Base-by-base conservation (phyloP, 1,140 invertebrate species). In the Drosophila carrolli region DNA sequence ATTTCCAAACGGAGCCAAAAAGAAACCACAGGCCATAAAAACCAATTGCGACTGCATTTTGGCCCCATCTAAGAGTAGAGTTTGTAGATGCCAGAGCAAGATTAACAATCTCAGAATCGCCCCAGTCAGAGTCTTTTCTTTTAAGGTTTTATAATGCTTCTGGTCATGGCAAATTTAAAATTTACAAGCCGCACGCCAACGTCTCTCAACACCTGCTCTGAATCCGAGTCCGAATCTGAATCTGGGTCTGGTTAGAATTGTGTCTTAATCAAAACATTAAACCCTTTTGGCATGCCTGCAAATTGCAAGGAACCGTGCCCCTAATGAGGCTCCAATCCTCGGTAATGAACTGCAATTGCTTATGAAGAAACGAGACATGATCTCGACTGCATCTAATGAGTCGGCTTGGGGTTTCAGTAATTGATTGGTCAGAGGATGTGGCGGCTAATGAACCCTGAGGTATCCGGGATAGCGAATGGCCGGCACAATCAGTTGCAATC, bases 191-290 rank as follows among this genome's bases (percentile, higher is more conserved):
- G 53, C 71, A 80, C 58, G 72, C 61, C 76, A 68, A 47, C 35
- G 43, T 46, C 65, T 57, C 37, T 54, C 57, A 78, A 72, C 83
- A 83, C 75, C 82, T 78, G 75, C 70, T 57, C 56, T 32, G 14
- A 13, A 44, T 16, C 56, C n/a, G 16, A 27, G 38, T 51, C 43
- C 7, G 8, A 32, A 32, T 32, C 29, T 32, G 29, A 32, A 32
- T 32, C 29, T 32, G 29, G 46, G 40, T 55, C 59, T 75, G 55
- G 61, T 75, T 75, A 75, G 72, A 67, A 58, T 57, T 58, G 70
- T 53, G 62, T 74, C 61, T 82, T 79, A 88, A 88, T 88, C 83
- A 88, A 88, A 88, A 77, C 79, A 83, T 88, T 88, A 88, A 83
- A 73, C 72, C 73, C 79, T 88, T 86, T 88, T 88, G 79, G 67